A percentile compares a stretch with the other conserved stretches of the same genome.
These are phyloP conservation scores for Takifugu flavidus DNA, from an alignment of 2,113 vertebrate species.

Conservation along the genomic window DNA sequence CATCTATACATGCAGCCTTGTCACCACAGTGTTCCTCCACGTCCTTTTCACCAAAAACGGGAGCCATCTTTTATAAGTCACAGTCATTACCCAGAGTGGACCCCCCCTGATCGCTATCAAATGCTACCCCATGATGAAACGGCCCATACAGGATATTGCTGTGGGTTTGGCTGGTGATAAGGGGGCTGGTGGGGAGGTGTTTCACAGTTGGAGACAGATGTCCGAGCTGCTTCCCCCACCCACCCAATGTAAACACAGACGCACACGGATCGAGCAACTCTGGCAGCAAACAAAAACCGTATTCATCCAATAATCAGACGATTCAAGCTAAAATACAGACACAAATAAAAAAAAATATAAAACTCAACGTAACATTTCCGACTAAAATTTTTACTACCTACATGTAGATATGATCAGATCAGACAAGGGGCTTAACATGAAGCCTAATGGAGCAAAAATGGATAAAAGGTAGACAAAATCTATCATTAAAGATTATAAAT, in stretches of 20 bases:
- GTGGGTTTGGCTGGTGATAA: constrained; percentile 7
- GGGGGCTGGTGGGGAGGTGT: constrained; percentile 18
- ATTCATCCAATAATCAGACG: not conserved
- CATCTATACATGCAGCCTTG: constrained; percentile 1
- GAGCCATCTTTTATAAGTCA: constrained; percentile 52
- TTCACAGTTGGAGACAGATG: constrained; percentile 63
- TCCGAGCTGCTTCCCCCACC: constrained; percentile 32
- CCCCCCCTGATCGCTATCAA: constrained; percentile 64
- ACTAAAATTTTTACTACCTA: too few relatives aligned
- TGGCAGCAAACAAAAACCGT: not conserved
- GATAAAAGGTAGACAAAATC: too few relatives aligned
- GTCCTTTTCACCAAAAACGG: constrained; percentile 27
- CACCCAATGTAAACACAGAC: constrained; percentile 20
- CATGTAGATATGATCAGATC: too few relatives aligned
- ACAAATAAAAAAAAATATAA: too few relatives aligned
- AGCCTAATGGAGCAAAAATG: too few relatives aligned
- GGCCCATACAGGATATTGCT: constrained; percentile 56
- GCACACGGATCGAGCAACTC: not conserved
- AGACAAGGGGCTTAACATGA: too few relatives aligned
- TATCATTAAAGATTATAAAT: too few relatives aligned
- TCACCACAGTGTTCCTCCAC: constrained; percentile 37
- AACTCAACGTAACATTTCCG: too few relatives aligned
- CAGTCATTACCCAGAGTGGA: constrained; percentile 66
- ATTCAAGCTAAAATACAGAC: too few relatives aligned
- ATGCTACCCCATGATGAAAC: constrained; percentile 46